Percentiles rank a stretch among this genome's conserved stretches.
These are phyloP conservation scores for Ectemnius lituratus DNA, from an alignment of 2,888 invertebrate species.

Conservation along the genomic window DNA sequence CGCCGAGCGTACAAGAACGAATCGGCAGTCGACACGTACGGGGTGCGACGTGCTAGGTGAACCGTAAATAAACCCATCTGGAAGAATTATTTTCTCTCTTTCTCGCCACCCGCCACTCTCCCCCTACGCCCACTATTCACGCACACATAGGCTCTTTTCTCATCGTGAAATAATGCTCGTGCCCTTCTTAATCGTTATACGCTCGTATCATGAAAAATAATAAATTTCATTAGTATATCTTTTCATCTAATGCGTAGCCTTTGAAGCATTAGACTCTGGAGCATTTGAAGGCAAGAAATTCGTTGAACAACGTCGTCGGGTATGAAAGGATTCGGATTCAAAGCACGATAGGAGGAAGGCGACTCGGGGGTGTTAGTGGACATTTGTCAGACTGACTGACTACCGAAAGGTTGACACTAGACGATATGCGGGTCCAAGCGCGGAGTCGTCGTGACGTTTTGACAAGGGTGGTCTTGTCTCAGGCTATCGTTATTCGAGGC, in stretches of 20 bases:
- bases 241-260: no score
- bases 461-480: constrained; percentile 62
- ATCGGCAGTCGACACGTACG: constrained; percentile 53
- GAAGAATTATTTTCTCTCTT: constrained; percentile 59
- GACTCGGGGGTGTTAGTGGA: constrained; percentile 58
- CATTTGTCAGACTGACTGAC: constrained; percentile 64
- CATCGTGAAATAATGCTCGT: neutral
- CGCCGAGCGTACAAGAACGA: constrained; percentile 47
- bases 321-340: constrained; percentile 53
- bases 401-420: constrained; percentile 50
- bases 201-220: no score
- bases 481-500: constrained; percentile 62
- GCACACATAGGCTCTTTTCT: neutral
- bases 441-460: constrained; percentile 65
- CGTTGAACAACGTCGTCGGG: constrained; percentile 13
- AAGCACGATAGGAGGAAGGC: constrained; percentile 44
- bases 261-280: constrained; percentile 12
- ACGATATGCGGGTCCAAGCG: constrained; percentile 60
- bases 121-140: neutral
- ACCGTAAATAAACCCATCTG: constrained; percentile 64
- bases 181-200: no score
- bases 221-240: no score
- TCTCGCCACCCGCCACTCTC: constrained; percentile 21
- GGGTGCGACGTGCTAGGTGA: constrained; percentile 56
- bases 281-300: constrained; percentile 8